phyloP scores from a whole-genome alignment of 2,797 vertebrate genomes.

The Manis javanica region DNA sequence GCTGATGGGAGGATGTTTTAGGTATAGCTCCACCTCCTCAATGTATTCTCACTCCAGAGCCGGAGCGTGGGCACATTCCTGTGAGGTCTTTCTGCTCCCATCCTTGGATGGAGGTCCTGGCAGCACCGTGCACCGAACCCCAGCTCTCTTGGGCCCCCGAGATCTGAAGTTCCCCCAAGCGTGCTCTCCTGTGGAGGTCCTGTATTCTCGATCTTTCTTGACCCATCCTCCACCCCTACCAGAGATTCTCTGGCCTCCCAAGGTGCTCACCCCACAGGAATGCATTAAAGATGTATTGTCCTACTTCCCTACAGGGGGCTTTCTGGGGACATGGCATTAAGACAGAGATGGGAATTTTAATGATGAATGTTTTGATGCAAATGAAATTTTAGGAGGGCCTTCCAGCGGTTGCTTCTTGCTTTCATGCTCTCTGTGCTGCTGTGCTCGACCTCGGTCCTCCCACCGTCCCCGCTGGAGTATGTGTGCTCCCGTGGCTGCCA shows the following conservation, averaged over 20 bases:
- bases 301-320: not conserved
- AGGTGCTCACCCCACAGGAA: not conserved
- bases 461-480: fast-evolving
- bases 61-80: too few species aligned
- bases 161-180: not conserved
- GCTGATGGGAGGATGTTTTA: not conserved
- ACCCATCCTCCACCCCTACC: not conserved
- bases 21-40: not conserved
- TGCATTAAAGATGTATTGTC: not conserved
- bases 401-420: not conserved
- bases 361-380: not conserved
- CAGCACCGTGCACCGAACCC: fast-evolving
- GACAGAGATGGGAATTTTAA: not conserved
- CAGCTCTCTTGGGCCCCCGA: not conserved
- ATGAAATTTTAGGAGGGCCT: not conserved
- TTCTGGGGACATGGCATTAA: not conserved
- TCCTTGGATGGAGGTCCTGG: not conserved
- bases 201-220: not conserved
- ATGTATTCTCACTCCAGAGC: not conserved
- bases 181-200: not conserved
- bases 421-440: not conserved
- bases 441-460: not conserved
- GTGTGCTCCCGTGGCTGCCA: fast-evolving
- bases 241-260: not conserved
- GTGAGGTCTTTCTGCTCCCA: not conserved